These are phyloP conservation scores for Semotilus atromaculatus DNA, from an alignment of 2,797 vertebrate genomes.

Conservation along the genomic window DNA sequence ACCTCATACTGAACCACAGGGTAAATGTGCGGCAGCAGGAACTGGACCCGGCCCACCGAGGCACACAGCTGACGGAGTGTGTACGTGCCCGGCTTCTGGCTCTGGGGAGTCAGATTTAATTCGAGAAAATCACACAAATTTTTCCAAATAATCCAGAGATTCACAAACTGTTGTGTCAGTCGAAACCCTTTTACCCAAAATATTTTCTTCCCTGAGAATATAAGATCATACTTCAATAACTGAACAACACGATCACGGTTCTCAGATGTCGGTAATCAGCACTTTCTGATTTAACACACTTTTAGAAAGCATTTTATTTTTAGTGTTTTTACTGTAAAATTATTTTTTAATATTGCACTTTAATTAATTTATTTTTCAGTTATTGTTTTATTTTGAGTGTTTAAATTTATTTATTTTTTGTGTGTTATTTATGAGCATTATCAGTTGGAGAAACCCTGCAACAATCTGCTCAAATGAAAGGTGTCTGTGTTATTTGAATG, in stretches of 20 bases:
- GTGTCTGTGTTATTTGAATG: too few relatives aligned
- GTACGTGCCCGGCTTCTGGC: constrained; percentile 88
- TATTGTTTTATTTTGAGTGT: background rate
- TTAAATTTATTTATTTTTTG: background rate
- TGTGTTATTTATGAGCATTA: too few relatives aligned
- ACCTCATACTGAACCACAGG: constrained; percentile 93
- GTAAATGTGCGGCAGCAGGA: constrained; percentile 91
- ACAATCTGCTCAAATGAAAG: too few relatives aligned
- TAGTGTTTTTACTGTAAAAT: background rate
- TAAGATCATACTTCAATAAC: background rate
- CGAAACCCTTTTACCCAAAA: background rate
- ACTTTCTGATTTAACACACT: too few relatives aligned
- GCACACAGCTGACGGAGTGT: constrained; percentile 90
- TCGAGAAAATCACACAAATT: background rate
- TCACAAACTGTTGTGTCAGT: background rate
- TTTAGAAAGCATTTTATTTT: background rate
- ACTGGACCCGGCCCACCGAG: constrained; percentile 87
- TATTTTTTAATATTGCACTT: background rate
- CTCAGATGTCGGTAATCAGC: background rate
- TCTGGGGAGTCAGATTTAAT: constrained; percentile 72
- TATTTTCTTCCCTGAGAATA: background rate
- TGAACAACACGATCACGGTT: too few relatives aligned
- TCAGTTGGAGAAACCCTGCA: too few relatives aligned
- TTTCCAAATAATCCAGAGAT: background rate
- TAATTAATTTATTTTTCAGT: background rate